Conservation (phyloP, 2,888 invertebrate genomes). For the Drosophila fungiperda region DNA sequence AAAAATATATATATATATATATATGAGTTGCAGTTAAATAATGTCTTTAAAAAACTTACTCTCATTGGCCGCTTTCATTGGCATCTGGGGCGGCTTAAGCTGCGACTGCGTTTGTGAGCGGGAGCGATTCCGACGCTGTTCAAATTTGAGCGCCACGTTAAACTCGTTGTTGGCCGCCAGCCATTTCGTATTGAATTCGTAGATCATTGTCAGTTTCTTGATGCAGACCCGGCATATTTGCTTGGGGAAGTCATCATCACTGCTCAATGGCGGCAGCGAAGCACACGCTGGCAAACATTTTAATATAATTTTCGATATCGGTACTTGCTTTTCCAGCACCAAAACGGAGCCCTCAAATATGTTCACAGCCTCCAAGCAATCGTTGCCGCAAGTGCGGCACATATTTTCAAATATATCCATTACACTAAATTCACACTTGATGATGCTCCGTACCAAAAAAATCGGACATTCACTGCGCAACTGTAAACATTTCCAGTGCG, state of each 20-base stretch:
- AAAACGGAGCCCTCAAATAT: conserved; percentile 45
- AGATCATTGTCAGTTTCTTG: conserved; percentile 72
- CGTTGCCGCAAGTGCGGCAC: conserved; percentile 72
- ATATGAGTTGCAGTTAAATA: not conserved
- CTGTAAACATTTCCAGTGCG: not conserved
- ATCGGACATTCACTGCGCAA: not conserved
- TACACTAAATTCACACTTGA: not conserved
- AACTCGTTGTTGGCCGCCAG: conserved; percentile 70
- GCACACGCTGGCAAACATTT: conserved; percentile 42
- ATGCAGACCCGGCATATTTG: conserved; percentile 77
- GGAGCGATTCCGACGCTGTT: conserved; percentile 47
- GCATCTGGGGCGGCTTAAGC: not conserved
- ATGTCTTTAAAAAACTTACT: conserved; percentile 15
- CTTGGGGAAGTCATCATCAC: conserved; percentile 70
- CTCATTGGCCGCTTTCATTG: conserved; percentile 7
- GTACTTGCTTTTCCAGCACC: conserved; percentile 28
- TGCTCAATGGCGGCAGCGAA: conserved; percentile 29
- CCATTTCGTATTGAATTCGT: conserved; percentile 75
- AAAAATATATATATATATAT: not conserved
- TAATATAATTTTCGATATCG: conserved; percentile 43
- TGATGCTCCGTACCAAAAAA: not conserved
- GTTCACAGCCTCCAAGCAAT: conserved; percentile 54
- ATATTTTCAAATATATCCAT: conserved; percentile 73
- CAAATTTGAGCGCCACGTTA: conserved; percentile 67
- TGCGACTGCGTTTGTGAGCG: conserved; percentile 15